Evolutionary conservation across 1,140 invertebrate species (phyloP).

Genomic region (Neuroterus valhalla): DNA sequence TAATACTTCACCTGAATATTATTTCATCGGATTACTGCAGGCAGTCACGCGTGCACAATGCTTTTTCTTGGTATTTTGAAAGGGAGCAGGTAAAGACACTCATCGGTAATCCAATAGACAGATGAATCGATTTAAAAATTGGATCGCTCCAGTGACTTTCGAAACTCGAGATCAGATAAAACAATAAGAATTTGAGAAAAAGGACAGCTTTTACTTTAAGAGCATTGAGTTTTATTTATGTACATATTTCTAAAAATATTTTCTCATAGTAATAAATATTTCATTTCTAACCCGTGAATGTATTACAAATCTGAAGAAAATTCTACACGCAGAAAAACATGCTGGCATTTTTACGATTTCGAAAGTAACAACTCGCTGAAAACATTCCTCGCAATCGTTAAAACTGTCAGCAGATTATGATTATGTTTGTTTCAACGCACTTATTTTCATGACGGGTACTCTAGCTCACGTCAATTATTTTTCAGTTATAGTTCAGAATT

Average conservation of each 20-base stretch:
- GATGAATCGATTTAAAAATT: no score
- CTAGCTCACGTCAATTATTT: conserved; percentile 6
- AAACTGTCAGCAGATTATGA: background rate
- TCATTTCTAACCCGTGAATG: background rate
- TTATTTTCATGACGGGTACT: background rate
- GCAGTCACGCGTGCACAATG: background rate
- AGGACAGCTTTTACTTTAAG: background rate
- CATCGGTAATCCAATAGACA: background rate
- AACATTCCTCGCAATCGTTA: background rate
- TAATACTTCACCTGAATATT: background rate
- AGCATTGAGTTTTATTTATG: background rate
- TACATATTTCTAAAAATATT: background rate
- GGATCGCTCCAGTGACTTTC: no score
- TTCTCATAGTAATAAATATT: background rate
- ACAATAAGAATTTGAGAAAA: no score
- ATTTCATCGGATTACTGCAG: background rate
- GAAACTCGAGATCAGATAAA: no score
- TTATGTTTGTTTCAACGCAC: conserved; percentile 11
- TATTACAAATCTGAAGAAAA: background rate
- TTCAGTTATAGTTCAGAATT: background rate
- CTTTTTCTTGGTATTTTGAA: conserved; percentile 6
- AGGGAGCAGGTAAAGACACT: background rate
- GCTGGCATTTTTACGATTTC: background rate
- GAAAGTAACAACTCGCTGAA: conserved; percentile 16
- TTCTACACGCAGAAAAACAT: background rate